Evolutionary conservation across 2,797 vertebrate genomes (phyloP), one percentile per base, ranked within the genome.

Genomic region (Tadarida brasiliensis): DNA sequence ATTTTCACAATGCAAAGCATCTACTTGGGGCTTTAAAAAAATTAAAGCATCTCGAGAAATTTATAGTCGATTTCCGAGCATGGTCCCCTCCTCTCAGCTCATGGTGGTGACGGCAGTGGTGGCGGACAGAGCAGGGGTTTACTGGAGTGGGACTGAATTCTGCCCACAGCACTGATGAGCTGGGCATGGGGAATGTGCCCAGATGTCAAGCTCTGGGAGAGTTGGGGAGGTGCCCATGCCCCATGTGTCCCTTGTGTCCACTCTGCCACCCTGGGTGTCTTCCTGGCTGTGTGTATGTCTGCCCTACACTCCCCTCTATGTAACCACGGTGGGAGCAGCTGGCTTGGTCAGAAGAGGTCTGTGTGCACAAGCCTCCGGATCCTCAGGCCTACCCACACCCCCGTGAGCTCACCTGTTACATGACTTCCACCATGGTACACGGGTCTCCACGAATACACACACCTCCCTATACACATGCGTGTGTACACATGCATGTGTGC

Each of bases 31-130:
- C 97, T 97, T 97, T 97, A 96, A 97, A 97, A 74, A 89, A 97
- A 97, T 94, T 76, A 96, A 98, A 98, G 57, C 83, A 95, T 96
- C 96, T 97, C 30, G 5, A 97, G 97, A 97, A 97, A 97, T 97
- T 96, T 96, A 98, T 86, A 93, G 95, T 61, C 0, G 12, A 90
- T 95, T 97, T 98, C 97, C 7, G 86, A 92, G 93, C 0, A 9
- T 11, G 71, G 88, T n/a, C 74, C 91, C 94, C 65, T 87, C 39
- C 80, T 65, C 90, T 82, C 57, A 65, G 82, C 91, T 77, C 67
- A 0, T 1, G 30, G 74, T 22, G 59, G 88, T 15, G 33, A 33
- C 7, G 78, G 57, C 26, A 2, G 39, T 1, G 57, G 35, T 8
- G 47, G 61, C 20, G 0, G 81, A 33, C 33, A 19, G 77, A 70